phyloP scores from a whole-genome alignment of 2,888 invertebrate species.

The Scelioninae gen. 1 region DNA sequence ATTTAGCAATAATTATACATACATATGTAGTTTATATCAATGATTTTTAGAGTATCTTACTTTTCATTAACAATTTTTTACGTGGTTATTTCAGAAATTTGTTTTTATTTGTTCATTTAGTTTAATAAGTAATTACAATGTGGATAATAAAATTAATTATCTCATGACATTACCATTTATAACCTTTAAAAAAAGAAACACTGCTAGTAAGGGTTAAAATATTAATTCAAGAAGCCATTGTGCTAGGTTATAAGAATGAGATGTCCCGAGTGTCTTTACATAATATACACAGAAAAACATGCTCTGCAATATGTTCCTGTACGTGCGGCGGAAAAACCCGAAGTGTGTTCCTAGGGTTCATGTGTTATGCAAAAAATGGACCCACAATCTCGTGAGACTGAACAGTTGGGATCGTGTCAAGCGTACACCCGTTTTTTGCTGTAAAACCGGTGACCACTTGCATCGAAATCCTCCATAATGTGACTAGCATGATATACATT shows the following conservation, averaged over 20 bases:
- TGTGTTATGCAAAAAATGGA: constrained; percentile 44
- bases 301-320: constrained; percentile 34
- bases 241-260: background rate
- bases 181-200: background rate
- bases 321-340: constrained; percentile 13
- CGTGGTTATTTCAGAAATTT: no score
- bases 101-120: no score
- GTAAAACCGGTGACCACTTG: constrained; percentile 38
- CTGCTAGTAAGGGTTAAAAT: background rate
- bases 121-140: no score
- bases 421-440: constrained; percentile 27
- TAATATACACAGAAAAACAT: constrained; percentile 37
- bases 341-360: constrained; percentile 40
- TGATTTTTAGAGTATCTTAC: no score
- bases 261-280: constrained; percentile 30
- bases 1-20: no score
- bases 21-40: no score
- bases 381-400: constrained; percentile 45
- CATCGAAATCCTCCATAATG: constrained; percentile 48
- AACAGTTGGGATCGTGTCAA: constrained; percentile 43
- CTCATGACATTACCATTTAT: background rate
- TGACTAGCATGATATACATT: constrained; percentile 50
- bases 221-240: constrained; percentile 4
- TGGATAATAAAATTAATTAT: background rate
- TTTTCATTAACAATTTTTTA: no score